Conservation (phyloP, 1,140 invertebrate species). For the Rhynchophorus ferrugineus region DNA sequence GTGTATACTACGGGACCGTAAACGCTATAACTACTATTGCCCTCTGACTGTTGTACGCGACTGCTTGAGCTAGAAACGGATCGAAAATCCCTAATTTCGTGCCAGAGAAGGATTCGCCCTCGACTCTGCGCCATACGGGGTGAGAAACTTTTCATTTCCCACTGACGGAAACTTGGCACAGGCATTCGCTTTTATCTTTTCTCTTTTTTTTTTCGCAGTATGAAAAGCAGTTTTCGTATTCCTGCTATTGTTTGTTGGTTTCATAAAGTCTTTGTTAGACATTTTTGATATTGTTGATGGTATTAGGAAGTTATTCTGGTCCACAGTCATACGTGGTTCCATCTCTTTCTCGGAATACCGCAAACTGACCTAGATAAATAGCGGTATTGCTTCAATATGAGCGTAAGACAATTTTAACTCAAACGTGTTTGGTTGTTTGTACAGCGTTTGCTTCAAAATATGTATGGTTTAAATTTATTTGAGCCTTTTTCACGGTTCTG, state of each 20-base stretch:
- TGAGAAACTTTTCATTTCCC: background rate
- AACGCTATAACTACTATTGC: conserved; percentile 19
- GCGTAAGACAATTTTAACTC: no score
- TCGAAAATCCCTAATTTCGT: conserved; percentile 20
- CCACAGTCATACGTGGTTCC: no score
- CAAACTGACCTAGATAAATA: no score
- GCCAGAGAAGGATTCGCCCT: conserved; percentile 17
- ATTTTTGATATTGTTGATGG: background rate
- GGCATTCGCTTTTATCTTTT: background rate
- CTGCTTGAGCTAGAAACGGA: conserved; percentile 15
- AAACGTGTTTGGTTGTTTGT: no score
- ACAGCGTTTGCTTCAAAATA: no score
- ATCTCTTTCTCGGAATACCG: no score
- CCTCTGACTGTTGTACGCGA: conserved; percentile 16
- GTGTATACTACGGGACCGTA: conserved; percentile 16
- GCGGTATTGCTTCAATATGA: no score
- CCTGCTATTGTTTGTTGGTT: background rate
- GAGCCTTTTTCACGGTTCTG: no score
- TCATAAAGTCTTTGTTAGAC: background rate
- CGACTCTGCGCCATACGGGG: conserved; percentile 10
- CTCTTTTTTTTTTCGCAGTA: background rate
- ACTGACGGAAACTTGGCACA: conserved; percentile 4
- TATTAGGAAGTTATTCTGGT: background rate
- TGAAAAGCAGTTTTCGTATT: background rate
- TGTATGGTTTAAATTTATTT: no score